Conservation (phyloP, 2,888 invertebrate genomes). For the Clistopyga incitator region DNA sequence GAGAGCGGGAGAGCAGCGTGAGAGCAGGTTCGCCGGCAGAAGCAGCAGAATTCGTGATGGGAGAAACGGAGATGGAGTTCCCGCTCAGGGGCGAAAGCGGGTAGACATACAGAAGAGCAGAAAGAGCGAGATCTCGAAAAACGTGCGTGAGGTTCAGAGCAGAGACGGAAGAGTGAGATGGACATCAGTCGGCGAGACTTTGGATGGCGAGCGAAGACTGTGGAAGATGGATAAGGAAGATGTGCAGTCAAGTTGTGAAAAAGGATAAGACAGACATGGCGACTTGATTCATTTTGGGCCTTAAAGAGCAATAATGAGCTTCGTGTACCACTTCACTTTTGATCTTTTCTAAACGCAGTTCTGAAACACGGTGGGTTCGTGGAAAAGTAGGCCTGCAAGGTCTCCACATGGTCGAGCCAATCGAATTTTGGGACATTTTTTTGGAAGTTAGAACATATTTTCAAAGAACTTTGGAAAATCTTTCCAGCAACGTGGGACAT, state of each 20-base stretch:
- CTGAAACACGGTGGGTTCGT: background rate
- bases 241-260: no score
- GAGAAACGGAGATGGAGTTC: constrained; percentile 68
- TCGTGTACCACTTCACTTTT: background rate
- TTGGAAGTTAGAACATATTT: no score
- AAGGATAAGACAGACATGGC: constrained; percentile 33
- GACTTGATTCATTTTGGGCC: constrained; percentile 4
- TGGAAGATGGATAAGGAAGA: constrained; percentile 18
- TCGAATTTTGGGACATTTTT: background rate
- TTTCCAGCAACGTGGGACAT: background rate
- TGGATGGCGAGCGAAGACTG: constrained; percentile 55
- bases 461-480: background rate
- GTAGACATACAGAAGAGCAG: constrained; percentile 33
- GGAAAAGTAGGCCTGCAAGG: background rate
- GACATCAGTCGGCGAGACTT: constrained; percentile 44
- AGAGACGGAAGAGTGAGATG: constrained; percentile 48
- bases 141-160: constrained; percentile 54
- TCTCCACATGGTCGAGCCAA: background rate
- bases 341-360: background rate
- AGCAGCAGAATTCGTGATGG: constrained; percentile 29
- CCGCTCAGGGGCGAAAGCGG: constrained; percentile 42
- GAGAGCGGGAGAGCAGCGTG: constrained; percentile 67
- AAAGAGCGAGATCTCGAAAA: constrained; percentile 66
- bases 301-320: background rate
- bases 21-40: constrained; percentile 63